phyloP scores from a whole-genome alignment of 2,113 vertebrate species.

The Procavia capensis region DNA sequence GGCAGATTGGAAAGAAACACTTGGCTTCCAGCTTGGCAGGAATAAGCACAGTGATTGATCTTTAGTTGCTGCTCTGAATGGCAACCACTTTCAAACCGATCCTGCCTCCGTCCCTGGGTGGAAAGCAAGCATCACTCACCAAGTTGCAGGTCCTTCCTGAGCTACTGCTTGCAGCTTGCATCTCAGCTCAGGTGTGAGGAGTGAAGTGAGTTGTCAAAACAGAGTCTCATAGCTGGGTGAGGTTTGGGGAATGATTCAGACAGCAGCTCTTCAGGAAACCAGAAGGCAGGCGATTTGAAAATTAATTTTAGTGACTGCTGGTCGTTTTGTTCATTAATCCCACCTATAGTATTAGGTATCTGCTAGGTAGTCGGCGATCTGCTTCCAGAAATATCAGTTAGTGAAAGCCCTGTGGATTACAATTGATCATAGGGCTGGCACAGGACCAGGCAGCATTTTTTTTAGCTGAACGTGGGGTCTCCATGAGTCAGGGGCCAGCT shows the following conservation, averaged over 20 bases:
- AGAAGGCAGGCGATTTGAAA: not conserved
- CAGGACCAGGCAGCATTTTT: not conserved
- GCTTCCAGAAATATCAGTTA: no score
- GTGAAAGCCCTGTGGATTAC: not conserved
- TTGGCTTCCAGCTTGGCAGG: not conserved
- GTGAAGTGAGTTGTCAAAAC: not conserved
- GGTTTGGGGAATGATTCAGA: not conserved
- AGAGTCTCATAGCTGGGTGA: not conserved
- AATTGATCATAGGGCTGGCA: not conserved
- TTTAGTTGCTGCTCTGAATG: not conserved
- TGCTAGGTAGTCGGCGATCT: not conserved
- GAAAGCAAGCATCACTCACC: not conserved
- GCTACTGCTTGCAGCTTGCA: not conserved
- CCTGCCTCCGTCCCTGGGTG: not conserved
- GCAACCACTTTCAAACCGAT: not conserved
- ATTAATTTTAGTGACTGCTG: not conserved
- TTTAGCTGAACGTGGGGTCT: not conserved
- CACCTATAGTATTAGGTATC: not conserved
- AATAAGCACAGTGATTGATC: not conserved
- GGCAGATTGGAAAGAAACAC: slow-evolving; percentile 2
- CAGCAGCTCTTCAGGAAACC: not conserved
- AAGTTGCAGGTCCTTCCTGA: not conserved
- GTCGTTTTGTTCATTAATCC: not conserved
- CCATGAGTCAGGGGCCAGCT: not conserved
- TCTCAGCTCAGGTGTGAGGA: slow-evolving; percentile 5